Percentiles rank a stretch among this genome's conserved stretches.
phyloP scores from a whole-genome alignment of 2,888 invertebrate species.

The Athalia rosae region DNA sequence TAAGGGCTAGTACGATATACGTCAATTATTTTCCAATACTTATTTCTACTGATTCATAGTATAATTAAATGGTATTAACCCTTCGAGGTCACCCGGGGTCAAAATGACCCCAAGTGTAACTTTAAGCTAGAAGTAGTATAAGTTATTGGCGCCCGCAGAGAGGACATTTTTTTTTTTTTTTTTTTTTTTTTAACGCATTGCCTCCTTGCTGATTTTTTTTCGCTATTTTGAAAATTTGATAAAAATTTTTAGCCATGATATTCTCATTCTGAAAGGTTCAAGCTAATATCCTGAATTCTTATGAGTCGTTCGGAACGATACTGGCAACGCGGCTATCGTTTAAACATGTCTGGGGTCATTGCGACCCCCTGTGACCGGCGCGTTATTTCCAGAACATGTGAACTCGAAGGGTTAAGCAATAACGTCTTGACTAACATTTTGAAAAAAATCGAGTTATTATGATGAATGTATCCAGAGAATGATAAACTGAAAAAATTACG shows the following conservation, averaged over 20 bases:
- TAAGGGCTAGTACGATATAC: no score
- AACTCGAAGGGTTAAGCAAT: not conserved
- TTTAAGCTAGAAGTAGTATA: no score
- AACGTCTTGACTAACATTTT: no score
- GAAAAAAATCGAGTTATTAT: no score
- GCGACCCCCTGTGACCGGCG: not conserved
- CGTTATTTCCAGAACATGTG: conserved; percentile 4
- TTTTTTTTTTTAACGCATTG: not conserved
- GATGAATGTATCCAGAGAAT: no score
- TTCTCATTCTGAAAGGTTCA: not conserved
- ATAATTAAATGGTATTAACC: no score
- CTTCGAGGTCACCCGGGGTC: no score
- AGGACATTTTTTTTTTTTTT: not conserved
- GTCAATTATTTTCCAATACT: no score
- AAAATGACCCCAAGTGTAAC: no score
- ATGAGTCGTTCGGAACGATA: not conserved
- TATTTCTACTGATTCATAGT: no score
- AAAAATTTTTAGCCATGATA: not conserved
- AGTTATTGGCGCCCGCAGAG: no score
- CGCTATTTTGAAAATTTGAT: not conserved
- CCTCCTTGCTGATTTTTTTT: not conserved
- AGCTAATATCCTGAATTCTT: not conserved
- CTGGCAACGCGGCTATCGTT: not conserved
- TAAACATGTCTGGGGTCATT: not conserved
- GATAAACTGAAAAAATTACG: no score